Conservation (phyloP, 2,113 vertebrate genomes). For the Pampusana beccarii region DNA sequence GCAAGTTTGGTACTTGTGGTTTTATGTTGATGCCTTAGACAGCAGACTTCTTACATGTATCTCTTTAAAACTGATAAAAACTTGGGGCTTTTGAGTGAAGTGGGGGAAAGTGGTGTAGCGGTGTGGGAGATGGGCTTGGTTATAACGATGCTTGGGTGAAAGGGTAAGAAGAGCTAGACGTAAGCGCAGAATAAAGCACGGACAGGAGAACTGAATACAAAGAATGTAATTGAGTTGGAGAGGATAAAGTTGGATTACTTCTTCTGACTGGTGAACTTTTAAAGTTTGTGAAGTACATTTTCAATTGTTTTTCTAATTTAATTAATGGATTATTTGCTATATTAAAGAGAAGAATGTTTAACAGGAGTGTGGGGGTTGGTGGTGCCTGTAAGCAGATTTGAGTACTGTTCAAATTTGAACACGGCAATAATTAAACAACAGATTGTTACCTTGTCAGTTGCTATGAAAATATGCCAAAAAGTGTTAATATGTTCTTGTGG, state of each 20-base stretch:
- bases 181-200: background rate
- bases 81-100: background rate
- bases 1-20: background rate
- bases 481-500: conserved; percentile 29
- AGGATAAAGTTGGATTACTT: background rate
- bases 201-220: background rate
- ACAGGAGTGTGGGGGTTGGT: background rate
- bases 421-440: background rate
- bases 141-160: background rate
- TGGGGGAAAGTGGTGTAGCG: background rate
- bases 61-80: background rate
- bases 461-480: conserved; percentile 40
- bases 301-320: background rate
- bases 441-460: conserved; percentile 59
- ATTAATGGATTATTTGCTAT: background rate
- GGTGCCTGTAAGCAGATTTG: background rate
- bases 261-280: background rate
- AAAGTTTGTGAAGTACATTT: background rate
- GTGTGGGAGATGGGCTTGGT: background rate
- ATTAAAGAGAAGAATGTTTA: background rate
- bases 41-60: background rate
- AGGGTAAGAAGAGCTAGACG: background rate
- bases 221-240: background rate
- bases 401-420: background rate
- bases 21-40: background rate